Evolutionary conservation across 2,888 invertebrate genomes (phyloP).

Genomic region (Lithophane semibrunnea): DNA sequence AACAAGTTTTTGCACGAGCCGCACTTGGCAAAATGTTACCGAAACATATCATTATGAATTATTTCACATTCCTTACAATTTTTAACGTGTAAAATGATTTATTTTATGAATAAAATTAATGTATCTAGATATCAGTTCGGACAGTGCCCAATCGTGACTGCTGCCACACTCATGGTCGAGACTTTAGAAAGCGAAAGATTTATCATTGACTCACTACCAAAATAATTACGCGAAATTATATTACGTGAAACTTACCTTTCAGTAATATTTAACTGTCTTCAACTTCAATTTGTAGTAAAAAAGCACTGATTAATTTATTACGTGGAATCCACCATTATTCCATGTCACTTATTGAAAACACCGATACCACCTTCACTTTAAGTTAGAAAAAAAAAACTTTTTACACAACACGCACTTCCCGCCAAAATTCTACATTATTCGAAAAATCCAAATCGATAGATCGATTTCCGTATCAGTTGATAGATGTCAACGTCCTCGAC

Average conservation of each 20-base stretch:
- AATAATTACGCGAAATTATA: constrained; percentile 74
- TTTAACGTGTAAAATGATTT: constrained; percentile 27
- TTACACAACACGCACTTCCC: constrained; percentile 82
- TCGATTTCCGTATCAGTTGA: constrained; percentile 75
- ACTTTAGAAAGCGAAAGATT: constrained; percentile 88
- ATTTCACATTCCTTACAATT: constrained; percentile 30
- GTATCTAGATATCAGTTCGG: constrained; percentile 70
- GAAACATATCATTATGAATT: constrained; percentile 58
- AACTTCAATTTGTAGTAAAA: constrained; percentile 74
- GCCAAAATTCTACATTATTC: constrained; percentile 81
- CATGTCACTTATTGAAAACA: constrained; percentile 83
- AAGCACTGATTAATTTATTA: constrained; percentile 83
- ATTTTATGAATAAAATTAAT: constrained; percentile 37
- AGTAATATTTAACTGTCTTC: constrained; percentile 75
- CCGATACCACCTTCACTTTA: constrained; percentile 85
- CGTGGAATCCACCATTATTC: constrained; percentile 88
- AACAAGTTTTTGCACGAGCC: constrained; percentile 78
- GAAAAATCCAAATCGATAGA: constrained; percentile 78
- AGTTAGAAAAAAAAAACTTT: constrained; percentile 73
- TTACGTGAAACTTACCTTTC: constrained; percentile 81
- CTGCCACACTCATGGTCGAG: constrained; percentile 87
- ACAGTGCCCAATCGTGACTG: constrained; percentile 82
- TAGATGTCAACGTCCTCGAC: constrained; percentile 86
- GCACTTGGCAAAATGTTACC: constrained; percentile 56
- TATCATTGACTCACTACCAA: constrained; percentile 81